Percentiles rank a stretch among this genome's conserved stretches.
phyloP scores from a whole-genome alignment of 2,113 vertebrate species.

The Ailuropoda melanoleuca region DNA sequence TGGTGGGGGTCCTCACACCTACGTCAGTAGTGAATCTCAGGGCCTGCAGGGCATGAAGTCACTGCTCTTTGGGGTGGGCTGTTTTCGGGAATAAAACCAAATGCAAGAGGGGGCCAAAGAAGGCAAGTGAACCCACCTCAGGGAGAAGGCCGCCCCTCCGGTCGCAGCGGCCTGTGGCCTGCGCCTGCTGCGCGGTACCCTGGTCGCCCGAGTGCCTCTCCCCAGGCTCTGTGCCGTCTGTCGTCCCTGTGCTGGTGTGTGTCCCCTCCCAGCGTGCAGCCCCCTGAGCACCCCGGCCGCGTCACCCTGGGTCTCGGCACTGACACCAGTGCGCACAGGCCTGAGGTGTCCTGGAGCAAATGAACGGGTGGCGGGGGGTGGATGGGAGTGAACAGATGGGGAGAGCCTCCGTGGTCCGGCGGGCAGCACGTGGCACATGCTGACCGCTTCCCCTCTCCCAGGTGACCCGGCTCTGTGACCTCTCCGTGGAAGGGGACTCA shows the following conservation, averaged over 20 bases:
- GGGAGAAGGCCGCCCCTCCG: fast-evolving
- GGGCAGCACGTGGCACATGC: background rate
- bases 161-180: fast-evolving
- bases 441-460: constrained; percentile 54
- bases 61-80: fast-evolving
- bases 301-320: background rate
- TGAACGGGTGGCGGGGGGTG: background rate
- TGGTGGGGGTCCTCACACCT: background rate
- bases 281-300: background rate
- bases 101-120: background rate
- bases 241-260: background rate
- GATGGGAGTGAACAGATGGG: no score
- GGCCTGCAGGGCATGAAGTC: background rate
- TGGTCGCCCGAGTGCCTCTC: no score
- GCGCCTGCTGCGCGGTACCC: fast-evolving
- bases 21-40: background rate
- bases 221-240: background rate
- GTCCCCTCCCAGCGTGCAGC: background rate
- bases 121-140: background rate
- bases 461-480: constrained; percentile 97
- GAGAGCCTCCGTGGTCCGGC: background rate
- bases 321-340: fast-evolving
- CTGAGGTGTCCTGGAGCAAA: background rate
- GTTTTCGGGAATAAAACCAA: background rate
- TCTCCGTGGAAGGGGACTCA: constrained; percentile 98